Evolutionary conservation across 2,797 vertebrate species (phyloP).

Genomic region (Darevskia mixta): DNA sequence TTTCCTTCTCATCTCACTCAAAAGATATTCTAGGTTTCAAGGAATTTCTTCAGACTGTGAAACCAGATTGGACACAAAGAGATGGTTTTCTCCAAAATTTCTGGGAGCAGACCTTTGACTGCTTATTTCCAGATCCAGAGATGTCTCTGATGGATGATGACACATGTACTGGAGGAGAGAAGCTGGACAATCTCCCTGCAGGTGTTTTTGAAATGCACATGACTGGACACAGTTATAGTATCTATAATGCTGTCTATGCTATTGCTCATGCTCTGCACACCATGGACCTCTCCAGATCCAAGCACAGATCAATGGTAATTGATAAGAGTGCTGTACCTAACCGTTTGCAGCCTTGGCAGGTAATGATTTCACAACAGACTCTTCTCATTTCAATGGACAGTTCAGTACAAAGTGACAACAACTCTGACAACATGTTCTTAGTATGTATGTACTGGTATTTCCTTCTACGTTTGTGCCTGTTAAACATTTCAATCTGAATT

Average conservation of each 20-base stretch:
- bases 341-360: background rate
- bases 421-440: too few species aligned
- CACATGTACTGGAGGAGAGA: background rate
- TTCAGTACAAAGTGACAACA: too few species aligned
- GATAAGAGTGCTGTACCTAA: too few species aligned
- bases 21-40: background rate
- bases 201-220: background rate
- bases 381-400: too few species aligned
- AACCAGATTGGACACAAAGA: background rate
- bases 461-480: too few species aligned
- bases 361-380: background rate
- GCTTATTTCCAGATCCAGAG: background rate
- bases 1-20: background rate
- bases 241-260: slow-evolving; percentile 3
- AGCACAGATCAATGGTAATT: background rate
- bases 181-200: background rate
- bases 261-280: background rate
- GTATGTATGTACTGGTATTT: too few species aligned
- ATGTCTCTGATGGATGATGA: accelerated
- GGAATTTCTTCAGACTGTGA: background rate
- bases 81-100: background rate
- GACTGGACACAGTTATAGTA: background rate
- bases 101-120: background rate
- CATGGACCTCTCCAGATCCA: background rate
- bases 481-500: too few species aligned